These are phyloP conservation scores for Sebastes matsubarae DNA, from an alignment of 2,797 vertebrate species.

Conservation along the genomic window DNA sequence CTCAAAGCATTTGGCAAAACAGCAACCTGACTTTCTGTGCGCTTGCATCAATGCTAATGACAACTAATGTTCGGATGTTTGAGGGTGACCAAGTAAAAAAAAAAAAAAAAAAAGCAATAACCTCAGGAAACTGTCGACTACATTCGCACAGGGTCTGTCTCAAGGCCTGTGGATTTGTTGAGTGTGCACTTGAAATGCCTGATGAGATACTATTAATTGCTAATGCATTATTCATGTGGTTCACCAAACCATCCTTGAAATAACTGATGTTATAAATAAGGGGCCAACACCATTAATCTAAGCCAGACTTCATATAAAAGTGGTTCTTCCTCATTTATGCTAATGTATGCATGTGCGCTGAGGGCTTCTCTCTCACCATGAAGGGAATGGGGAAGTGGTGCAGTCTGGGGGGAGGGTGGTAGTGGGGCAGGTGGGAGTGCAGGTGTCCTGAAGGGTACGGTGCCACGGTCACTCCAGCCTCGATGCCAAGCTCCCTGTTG, in stretches of 20 bases:
- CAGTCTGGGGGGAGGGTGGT: conserved; percentile 95
- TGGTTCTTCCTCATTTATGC: conserved; percentile 67
- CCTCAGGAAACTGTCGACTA: conserved; percentile 15
- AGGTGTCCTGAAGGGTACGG: conserved; percentile 93
- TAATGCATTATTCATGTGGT: conserved; percentile 77
- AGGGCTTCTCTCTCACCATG: conserved; percentile 87
- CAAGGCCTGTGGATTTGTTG: conserved; percentile 54
- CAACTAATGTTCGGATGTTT: conserved; percentile 5
- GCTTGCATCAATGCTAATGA: background rate
- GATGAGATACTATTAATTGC: conserved; percentile 71
- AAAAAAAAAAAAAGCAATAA: background rate
- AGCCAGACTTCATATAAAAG: conserved; percentile 61
- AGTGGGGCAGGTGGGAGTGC: conserved; percentile 96
- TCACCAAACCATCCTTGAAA: conserved; percentile 74
- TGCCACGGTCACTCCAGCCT: conserved; percentile 94
- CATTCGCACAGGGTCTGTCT: conserved; percentile 27
- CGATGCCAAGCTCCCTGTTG: conserved; percentile 95
- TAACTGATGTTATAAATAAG: conserved; percentile 72
- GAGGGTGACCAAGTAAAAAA: background rate
- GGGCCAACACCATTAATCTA: conserved; percentile 65
- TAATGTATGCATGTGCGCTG: conserved; percentile 66
- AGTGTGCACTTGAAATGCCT: conserved; percentile 69
- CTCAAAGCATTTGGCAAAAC: conserved; percentile 1
- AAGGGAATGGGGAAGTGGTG: conserved; percentile 96
- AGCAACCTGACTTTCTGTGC: background rate